phyloP scores from a whole-genome alignment of 2,888 invertebrate genomes.

The Meandrusa payeni region DNA sequence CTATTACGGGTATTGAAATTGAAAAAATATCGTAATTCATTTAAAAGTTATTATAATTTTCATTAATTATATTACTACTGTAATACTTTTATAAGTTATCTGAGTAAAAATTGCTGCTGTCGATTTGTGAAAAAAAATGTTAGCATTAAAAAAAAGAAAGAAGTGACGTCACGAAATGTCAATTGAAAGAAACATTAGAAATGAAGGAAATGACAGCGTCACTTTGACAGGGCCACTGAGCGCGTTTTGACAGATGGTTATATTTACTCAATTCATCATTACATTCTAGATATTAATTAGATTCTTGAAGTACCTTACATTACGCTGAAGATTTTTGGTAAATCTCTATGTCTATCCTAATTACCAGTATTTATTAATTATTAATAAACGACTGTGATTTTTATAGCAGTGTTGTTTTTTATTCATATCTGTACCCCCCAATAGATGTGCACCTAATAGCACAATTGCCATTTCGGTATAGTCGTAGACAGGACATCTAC shows the following conservation, averaged over 20 bases:
- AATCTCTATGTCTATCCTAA: constrained; percentile 74
- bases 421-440: neutral
- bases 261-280: constrained; percentile 56
- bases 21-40: no score
- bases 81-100: no score
- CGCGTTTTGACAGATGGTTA: constrained; percentile 24
- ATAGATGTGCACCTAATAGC: neutral
- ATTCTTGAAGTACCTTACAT: constrained; percentile 58
- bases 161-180: neutral
- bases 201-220: neutral
- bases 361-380: constrained; percentile 74
- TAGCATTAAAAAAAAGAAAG: no score
- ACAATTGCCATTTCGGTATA: no score
- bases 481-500: neutral
- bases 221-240: constrained; percentile 8
- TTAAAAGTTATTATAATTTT: no score
- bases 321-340: constrained; percentile 71
- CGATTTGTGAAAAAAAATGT: no score
- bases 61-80: no score
- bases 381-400: constrained; percentile 80
- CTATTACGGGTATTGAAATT: no score
- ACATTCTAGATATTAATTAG: constrained; percentile 56
- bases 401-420: constrained; percentile 43
- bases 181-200: neutral
- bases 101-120: no score